These are phyloP conservation scores for Drosophila barbarae DNA, from an alignment of 2,888 invertebrate genomes.

Conservation along the genomic window DNA sequence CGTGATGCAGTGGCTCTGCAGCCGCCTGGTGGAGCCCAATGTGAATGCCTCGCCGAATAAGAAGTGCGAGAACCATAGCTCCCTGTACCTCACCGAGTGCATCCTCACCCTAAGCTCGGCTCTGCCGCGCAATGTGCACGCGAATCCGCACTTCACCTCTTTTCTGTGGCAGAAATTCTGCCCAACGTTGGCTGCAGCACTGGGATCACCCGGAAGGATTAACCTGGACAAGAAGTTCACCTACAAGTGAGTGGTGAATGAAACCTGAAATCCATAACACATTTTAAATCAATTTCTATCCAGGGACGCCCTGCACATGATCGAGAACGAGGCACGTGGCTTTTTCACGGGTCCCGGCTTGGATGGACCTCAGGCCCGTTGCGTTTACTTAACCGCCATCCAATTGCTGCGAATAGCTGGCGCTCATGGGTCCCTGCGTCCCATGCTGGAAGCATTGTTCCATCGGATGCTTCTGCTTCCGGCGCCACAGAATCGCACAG, in stretches of 20 bases:
- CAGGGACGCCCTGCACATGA: conserved; percentile 79
- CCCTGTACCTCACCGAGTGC: conserved; percentile 92
- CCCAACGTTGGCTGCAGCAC: conserved; percentile 91
- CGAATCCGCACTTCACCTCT: conserved; percentile 91
- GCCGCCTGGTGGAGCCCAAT: conserved; percentile 90
- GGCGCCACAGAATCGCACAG: conserved; percentile 90
- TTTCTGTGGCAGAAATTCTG: conserved; percentile 96
- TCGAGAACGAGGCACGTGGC: conserved; percentile 79
- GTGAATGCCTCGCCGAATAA: conserved; percentile 78
- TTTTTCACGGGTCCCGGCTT: conserved; percentile 81
- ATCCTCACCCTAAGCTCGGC: conserved; percentile 91
- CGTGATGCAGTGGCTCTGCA: conserved; percentile 92
- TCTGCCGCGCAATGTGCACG: conserved; percentile 89
- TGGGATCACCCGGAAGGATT: conserved; percentile 88
- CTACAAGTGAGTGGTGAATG: conserved; percentile 81
- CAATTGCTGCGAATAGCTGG: conserved; percentile 94
- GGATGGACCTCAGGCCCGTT: conserved; percentile 91
- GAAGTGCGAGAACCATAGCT: conserved; percentile 77
- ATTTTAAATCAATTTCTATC: rapidly evolving
- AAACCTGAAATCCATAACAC: not conserved
- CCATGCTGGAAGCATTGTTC: conserved; percentile 94
- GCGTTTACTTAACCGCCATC: conserved; percentile 92
- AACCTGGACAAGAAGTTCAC: conserved; percentile 88
- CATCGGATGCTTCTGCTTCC: conserved; percentile 95
- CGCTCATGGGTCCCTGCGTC: conserved; percentile 90